Evolutionary conservation across 2,888 invertebrate species (phyloP), one percentile per base, ranked within the genome.

Genomic region (Polyploca ridens): DNA sequence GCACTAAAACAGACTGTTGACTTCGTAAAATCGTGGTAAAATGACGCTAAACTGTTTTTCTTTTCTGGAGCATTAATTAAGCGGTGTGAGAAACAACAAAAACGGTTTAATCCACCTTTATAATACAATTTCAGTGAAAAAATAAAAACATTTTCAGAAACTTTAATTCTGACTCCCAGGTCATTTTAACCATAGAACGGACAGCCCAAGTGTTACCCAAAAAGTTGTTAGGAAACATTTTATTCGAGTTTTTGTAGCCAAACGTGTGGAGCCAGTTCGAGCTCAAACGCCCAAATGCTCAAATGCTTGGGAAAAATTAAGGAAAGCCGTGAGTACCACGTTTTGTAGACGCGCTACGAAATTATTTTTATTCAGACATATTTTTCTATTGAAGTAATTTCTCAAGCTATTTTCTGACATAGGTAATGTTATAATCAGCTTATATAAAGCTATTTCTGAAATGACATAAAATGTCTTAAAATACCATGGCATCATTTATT

Each of bases 271-370:
- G 49, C 16, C 49, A 16, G 49, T 49, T 49, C 49, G 49, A 16
- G 49, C 49, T 49, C 16, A 49, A 49, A 16, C 16, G 49, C 16
- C 8, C 7, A 49, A 49, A 49, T 49, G 49, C 16, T 49, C 46
- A 33, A 58, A 58, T 62, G 44, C 57, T 64, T 62, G n/a, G 44
- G 44, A 33, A 62, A 64, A 62, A 64, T 62, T 64, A 62, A 64
- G 62, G 58, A 58, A 62, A 62, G 49, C 44, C 58, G 62, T 62
- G 62, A 1, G 1, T 27, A 58, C 58, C 41, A n/a, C 33, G 41
- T 16, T 11, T 11, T 38, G 13, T 33, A 8, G 1, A 33, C n/a
- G 33, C 33, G 14, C 33, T 10, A 11, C 4, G 11, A 19, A 41
- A 60, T 41, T 19, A 41, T 38, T 38, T 60, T 49, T 16, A 49